phyloP scores from a whole-genome alignment of 1,140 invertebrate species.

The Euura lappo region DNA sequence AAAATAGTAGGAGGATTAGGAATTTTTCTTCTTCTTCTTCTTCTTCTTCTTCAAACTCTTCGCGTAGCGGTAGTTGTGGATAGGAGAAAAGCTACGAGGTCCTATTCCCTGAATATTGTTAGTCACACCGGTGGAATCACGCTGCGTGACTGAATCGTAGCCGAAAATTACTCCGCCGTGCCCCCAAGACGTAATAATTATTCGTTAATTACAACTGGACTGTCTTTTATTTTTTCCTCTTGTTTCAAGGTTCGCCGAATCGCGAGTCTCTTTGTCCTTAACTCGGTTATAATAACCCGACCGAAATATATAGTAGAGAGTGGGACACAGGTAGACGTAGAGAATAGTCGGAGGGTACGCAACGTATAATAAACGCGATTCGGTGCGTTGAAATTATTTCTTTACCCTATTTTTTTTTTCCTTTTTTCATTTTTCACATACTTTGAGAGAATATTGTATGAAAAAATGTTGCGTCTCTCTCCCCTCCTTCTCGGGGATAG shows the following conservation, averaged over 20 bases:
- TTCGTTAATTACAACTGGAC: neutral
- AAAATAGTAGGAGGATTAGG: too few species aligned
- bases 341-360: neutral
- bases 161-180: constrained; percentile 1
- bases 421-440: too few species aligned
- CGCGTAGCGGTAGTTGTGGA: constrained; percentile 8
- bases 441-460: too few species aligned
- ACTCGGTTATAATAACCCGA: constrained; percentile 11
- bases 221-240: neutral
- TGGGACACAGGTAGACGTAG: neutral
- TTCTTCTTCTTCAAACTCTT: constrained; percentile 21
- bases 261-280: neutral
- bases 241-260: neutral
- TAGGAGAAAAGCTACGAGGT: constrained; percentile 15
- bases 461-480: neutral
- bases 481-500: neutral
- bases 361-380: neutral
- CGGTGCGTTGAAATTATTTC: neutral
- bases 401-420: too few species aligned
- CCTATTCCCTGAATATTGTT: constrained; percentile 1
- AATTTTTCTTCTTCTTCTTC: constrained; percentile 24
- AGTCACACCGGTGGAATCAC: constrained; percentile 9
- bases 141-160: constrained; percentile 5
- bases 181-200: too few species aligned
- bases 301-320: neutral